Conservation (phyloP, 2,797 vertebrate species). For the Hemitrygon akajei region DNA sequence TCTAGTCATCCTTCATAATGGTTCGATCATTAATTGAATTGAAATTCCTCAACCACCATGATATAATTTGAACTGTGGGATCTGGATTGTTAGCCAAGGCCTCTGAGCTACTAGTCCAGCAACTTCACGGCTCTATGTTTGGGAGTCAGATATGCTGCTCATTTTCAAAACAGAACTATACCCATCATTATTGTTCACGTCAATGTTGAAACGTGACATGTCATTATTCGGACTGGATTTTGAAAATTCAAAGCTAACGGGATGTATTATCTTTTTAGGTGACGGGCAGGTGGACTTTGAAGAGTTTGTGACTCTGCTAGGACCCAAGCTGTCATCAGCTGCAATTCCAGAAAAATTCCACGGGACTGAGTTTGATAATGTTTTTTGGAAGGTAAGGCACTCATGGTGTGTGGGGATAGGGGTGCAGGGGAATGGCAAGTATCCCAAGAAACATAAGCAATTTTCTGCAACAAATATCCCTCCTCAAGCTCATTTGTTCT, state of each 20-base stretch:
- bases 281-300: conserved; percentile 97
- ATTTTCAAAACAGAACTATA: neutral
- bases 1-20: too few relatives aligned
- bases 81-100: too few relatives aligned
- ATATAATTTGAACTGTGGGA: too few relatives aligned
- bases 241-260: neutral
- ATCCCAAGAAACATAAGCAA: neutral
- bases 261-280: conserved; percentile 54
- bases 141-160: neutral
- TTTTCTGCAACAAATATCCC: neutral
- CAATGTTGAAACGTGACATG: neutral
- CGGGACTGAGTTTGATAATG: conserved; percentile 89
- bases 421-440: neutral
- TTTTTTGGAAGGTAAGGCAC: conserved; percentile 91
- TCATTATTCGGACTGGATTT: neutral
- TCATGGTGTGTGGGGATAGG: neutral
- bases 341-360: conserved; percentile 90
- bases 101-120: too few relatives aligned
- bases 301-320: conserved; percentile 91
- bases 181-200: neutral
- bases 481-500: neutral
- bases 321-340: conserved; percentile 87
- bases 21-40: too few relatives aligned
- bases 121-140: too few relatives aligned
- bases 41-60: too few relatives aligned